Percentiles rank a stretch among this genome's conserved stretches.
These are phyloP conservation scores for Rutilus rutilus DNA, from an alignment of 2,113 vertebrate species.

Conservation along the genomic window DNA sequence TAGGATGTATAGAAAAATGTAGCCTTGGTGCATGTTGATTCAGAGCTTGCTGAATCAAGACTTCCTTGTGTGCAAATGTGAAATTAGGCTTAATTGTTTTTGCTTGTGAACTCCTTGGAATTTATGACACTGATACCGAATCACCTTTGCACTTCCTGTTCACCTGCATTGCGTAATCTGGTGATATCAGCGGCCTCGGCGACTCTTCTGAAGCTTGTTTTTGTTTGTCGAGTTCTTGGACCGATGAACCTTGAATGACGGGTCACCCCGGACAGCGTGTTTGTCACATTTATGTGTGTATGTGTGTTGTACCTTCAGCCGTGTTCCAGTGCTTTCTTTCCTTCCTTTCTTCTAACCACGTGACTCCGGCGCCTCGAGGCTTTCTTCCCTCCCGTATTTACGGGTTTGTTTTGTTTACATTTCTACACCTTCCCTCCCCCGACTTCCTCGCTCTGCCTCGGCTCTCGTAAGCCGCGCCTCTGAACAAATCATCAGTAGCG, in stretches of 20 bases:
- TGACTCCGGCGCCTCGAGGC: background rate
- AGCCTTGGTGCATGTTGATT: too few relatives aligned
- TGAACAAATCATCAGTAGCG: slow-evolving; percentile 12
- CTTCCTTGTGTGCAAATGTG: background rate
- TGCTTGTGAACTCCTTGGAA: slow-evolving; percentile 6
- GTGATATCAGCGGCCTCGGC: background rate
- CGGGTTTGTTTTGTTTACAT: slow-evolving; percentile 26
- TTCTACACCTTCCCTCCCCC: slow-evolving; percentile 4
- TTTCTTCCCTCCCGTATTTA: slow-evolving; percentile 6
- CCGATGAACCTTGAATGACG: background rate
- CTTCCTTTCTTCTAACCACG: background rate
- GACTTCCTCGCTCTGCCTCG: background rate
- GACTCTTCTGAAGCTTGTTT: background rate
- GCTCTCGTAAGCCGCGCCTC: slow-evolving; percentile 3
- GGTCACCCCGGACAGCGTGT: background rate
- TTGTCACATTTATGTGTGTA: slow-evolving; percentile 9
- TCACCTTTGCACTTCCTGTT: slow-evolving; percentile 32
- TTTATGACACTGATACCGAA: background rate
- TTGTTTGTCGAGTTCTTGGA: slow-evolving; percentile 13
- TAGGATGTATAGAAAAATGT: too few relatives aligned
- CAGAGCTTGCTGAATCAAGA: too few relatives aligned
- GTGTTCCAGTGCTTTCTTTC: background rate
- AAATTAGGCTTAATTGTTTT: background rate
- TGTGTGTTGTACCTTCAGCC: background rate
- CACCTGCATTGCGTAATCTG: background rate